Evolutionary conservation across 2,888 invertebrate genomes (phyloP).

Genomic region (Griposia aprilina): DNA sequence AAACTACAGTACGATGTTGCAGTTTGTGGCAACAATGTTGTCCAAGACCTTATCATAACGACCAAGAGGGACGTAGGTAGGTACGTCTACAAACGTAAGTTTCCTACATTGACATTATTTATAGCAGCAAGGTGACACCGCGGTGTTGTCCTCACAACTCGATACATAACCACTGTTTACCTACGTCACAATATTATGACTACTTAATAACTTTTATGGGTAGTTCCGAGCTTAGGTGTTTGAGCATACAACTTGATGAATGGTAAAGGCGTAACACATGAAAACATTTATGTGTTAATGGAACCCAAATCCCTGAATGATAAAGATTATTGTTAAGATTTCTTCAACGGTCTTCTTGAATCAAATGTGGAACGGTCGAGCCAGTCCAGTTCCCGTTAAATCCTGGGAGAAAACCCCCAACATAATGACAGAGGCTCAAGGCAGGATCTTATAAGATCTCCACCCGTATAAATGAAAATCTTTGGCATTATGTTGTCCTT

Average conservation of each 20-base stretch:
- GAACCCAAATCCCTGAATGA: background rate
- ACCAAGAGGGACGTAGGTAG: background rate
- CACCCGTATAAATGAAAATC: constrained; percentile 13
- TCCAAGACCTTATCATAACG: constrained; percentile 23
- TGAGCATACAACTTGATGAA: constrained; percentile 3
- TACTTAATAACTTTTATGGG: constrained; percentile 20
- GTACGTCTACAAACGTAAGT: constrained; percentile 25
- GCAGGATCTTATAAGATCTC: constrained; percentile 20
- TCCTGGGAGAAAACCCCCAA: background rate
- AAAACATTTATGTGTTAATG: background rate
- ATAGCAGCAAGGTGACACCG: constrained; percentile 62
- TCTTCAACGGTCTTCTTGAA: background rate
- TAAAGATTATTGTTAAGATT: background rate
- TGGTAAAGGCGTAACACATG: background rate
- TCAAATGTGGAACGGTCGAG: constrained; percentile 1
- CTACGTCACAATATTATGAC: constrained; percentile 47
- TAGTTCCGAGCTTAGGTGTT: constrained; percentile 27
- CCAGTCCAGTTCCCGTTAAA: background rate
- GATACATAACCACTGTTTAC: constrained; percentile 36
- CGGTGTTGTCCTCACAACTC: constrained; percentile 48
- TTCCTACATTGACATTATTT: constrained; percentile 50
- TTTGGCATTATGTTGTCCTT: constrained; percentile 12
- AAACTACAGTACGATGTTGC: constrained; percentile 16
- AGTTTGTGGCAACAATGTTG: constrained; percentile 25
- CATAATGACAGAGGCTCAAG: constrained; percentile 16